phyloP scores from a whole-genome alignment of 2,888 invertebrate species.

The Trisateles emortualis region DNA sequence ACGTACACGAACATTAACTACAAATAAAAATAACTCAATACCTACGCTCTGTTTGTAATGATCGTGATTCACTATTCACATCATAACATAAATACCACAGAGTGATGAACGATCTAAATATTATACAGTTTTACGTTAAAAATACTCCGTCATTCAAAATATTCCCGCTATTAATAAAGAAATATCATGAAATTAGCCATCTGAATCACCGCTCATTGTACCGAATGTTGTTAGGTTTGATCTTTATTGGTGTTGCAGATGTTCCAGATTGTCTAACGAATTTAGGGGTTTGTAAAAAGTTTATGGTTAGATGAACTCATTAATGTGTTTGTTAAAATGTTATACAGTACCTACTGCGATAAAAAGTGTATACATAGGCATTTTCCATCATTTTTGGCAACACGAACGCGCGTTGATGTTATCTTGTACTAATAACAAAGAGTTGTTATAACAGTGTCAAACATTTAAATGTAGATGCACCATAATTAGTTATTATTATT shows the following conservation, averaged over 20 bases:
- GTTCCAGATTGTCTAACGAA: slow-evolving; percentile 29
- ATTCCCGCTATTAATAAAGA: slow-evolving; percentile 33
- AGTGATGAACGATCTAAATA: slow-evolving; percentile 52
- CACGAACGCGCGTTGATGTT: too few species aligned
- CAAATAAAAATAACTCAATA: slow-evolving; percentile 6
- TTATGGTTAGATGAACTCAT: too few species aligned
- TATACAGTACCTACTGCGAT: too few species aligned
- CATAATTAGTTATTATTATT: too few species aligned
- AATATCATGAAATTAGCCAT: slow-evolving; percentile 33
- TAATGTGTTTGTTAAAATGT: too few species aligned
- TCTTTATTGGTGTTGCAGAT: slow-evolving; percentile 6
- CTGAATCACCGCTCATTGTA: slow-evolving; percentile 35
- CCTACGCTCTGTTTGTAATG: slow-evolving; percentile 33
- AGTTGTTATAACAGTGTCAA: too few species aligned
- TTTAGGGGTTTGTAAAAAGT: slow-evolving; percentile 26
- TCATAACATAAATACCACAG: slow-evolving; percentile 50
- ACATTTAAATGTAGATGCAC: too few species aligned
- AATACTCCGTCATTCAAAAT: slow-evolving; percentile 39
- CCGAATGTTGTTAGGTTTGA: slow-evolving; percentile 31
- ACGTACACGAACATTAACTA: slow-evolving; percentile 1
- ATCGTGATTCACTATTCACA: slow-evolving; percentile 48
- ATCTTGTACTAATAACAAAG: too few species aligned
- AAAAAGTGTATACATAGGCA: too few species aligned
- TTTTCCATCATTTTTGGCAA: too few species aligned
- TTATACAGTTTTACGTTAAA: slow-evolving; percentile 40